Base-by-base conservation (phyloP, 2,797 vertebrate species). In the Setipinna tenuifilis region DNA sequence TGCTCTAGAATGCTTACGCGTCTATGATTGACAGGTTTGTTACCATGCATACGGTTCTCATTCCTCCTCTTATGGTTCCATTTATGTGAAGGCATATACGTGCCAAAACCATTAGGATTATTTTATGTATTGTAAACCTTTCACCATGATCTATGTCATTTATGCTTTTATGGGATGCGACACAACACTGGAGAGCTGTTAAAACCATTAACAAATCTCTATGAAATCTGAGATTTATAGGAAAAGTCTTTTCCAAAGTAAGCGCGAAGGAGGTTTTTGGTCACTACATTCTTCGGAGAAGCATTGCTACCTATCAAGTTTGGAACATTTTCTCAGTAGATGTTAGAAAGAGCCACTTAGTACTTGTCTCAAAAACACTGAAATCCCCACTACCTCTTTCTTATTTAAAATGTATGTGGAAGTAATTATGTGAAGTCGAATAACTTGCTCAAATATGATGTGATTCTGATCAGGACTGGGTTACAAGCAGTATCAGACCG, bases 201-300 rank as follows among this genome's bases (percentile, higher is more conserved):
- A 82, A 82, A 62, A n/a, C 48, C 44, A 65, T n/a, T 82, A 7
- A 58, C n/a, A 82, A 85, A 85, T 85, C 83, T 80, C 50, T 59
- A n/a, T 61, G 31, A 59, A 84, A 84, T 58, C 16, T 41, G 83
- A 84, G 83, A 57, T 61, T 12, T 31, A 50, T 71, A 58, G 61
- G 25, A 75, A 31, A 19, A 23, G 28, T 41, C 23, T 31, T 25
- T 75, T 75, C 68, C 68, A 75, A 28, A 17, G 68, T 28, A 75
- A 41, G 16, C 35, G 31, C 19, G 5, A 31, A 19, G 25, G 25
- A 71, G 12, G 25, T 35, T 31, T 71, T 28, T 71, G 25, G 31
- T 35, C 28, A 71, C 12, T 71, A 23, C 50, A 54, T 54, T 54
- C 12, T 68, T 68, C 14, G 3, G 62, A 68, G 62, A 71, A 71